Evolutionary conservation across 1,140 invertebrate genomes (phyloP), one percentile per base, ranked within the genome.

Genomic region (Aphelinus atriplicis): DNA sequence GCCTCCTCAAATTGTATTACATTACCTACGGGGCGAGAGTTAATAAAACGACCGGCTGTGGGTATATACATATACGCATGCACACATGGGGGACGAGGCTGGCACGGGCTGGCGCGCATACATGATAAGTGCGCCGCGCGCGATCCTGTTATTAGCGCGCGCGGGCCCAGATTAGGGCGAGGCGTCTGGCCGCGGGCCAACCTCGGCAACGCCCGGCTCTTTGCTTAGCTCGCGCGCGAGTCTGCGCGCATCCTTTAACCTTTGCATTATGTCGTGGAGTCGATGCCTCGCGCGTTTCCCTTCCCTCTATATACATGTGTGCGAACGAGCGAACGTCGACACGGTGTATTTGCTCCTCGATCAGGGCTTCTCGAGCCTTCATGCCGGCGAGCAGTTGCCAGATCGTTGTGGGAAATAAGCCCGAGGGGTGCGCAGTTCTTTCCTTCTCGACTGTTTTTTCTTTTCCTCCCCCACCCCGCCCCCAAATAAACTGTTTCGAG

Each of bases 101-200:
- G 26, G 26, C 26, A 26, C 26, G 26, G 26, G 26, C 26, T 26
- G 26, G 26, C 26, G 26, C 26, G 26, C 26, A 60, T 60, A 60
- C 26, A 60, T 60, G 4, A 53, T 53, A 53, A 4, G 51, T 9
- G 7, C 50, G 2, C 46, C 43, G 67, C 73, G 62, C 53, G 60
- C 65, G 60, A 70, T 75, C 73, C 67, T 75, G 73, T 75, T 75
- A 75, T 75, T 70, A 75, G 66, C 46, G 66, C 71, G 48, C 62
- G 58, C 65, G 55, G 26, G 65, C 53, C 45, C 48, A 2, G 62
- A 64, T 71, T 63, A 43, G 55, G 69, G 51, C 7, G 26, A 53
- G 47, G 63, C 5, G n/a, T 53, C 55, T 60, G 57, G 55, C 7
- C 70, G 51, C 53, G 48, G 71, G 72, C 58, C 72, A 74, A 74